A percentile compares a stretch with the other conserved stretches of the same genome.
Evolutionary conservation across 2,797 vertebrate genomes (phyloP).

Genomic region (Mormyrops boulengeri): DNA sequence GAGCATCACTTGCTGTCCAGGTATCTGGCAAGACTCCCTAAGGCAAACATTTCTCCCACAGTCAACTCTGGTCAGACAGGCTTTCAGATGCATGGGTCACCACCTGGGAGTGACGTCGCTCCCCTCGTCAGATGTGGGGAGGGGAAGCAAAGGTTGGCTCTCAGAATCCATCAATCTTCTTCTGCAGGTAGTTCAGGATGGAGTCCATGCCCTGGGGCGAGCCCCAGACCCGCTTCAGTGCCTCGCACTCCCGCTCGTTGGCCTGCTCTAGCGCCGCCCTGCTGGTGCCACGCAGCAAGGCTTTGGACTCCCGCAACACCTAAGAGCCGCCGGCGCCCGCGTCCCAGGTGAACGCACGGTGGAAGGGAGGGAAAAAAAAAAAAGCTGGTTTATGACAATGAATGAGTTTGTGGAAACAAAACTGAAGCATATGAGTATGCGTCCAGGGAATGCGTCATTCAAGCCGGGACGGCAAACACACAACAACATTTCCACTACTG

Average conservation of each 20-base stretch:
- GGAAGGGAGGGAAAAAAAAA: not conserved
- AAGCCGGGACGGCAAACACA: not conserved
- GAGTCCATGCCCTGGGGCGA: slow-evolving; percentile 92
- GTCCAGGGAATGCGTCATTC: not conserved
- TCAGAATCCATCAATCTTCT: slow-evolving; percentile 81
- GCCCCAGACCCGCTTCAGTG: slow-evolving; percentile 90
- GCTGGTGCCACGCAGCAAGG: slow-evolving; percentile 81
- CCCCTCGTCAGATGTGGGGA: not conserved
- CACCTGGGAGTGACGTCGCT: not conserved
- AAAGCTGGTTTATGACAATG: slow-evolving; percentile 25
- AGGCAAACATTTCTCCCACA: not conserved
- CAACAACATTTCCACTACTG: not conserved
- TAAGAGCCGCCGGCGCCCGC: slow-evolving; percentile 38
- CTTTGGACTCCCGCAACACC: slow-evolving; percentile 95
- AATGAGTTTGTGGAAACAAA: slow-evolving; percentile 15
- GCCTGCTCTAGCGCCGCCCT: slow-evolving; percentile 82
- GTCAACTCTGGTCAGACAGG: not conserved
- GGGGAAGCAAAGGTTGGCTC: not conserved
- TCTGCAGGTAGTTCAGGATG: slow-evolving; percentile 88
- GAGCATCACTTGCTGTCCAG: not conserved
- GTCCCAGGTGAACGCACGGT: not conserved
- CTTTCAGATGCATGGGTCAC: not conserved
- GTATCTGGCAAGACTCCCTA: not conserved
- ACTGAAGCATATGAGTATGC: slow-evolving; percentile 5
- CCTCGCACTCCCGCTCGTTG: slow-evolving; percentile 91